phyloP scores from a whole-genome alignment of 2,888 invertebrate genomes.

The Anagyrus pseudococci region DNA sequence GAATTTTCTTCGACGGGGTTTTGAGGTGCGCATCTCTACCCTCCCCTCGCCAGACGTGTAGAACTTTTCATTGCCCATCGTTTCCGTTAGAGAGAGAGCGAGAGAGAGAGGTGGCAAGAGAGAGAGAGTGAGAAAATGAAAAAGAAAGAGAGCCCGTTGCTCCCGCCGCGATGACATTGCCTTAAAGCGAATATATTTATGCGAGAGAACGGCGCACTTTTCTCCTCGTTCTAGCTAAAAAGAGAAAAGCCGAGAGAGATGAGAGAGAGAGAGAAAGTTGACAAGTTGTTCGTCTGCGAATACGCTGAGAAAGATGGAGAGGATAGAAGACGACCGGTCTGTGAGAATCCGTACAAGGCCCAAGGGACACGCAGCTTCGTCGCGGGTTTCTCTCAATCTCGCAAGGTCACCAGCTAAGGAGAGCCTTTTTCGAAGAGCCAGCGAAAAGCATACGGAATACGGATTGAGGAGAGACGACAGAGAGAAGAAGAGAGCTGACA shows the following conservation, averaged over 20 bases:
- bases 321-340: slow-evolving; percentile 6
- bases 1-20: slow-evolving; percentile 31
- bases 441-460: too few species aligned
- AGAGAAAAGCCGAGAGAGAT: not conserved
- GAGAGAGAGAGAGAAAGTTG: too few species aligned
- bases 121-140: not conserved
- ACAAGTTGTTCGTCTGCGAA: too few species aligned
- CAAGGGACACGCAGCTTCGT: slow-evolving; percentile 26
- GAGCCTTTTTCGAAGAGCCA: slow-evolving; percentile 45
- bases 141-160: not conserved
- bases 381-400: slow-evolving; percentile 41
- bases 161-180: slow-evolving; percentile 20
- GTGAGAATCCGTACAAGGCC: slow-evolving; percentile 31
- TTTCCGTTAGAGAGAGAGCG: not conserved
- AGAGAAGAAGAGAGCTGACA: slow-evolving; percentile 5
- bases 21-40: slow-evolving; percentile 14
- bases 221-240: not conserved
- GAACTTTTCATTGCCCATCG: slow-evolving; percentile 23
- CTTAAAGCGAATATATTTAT: slow-evolving; percentile 16
- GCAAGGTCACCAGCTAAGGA: slow-evolving; percentile 52
- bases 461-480: not conserved
- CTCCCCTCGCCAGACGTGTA: slow-evolving; percentile 16
- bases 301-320: not conserved
- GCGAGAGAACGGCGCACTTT: slow-evolving; percentile 14
- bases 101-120: not conserved